Conservation (phyloP, 2,888 invertebrate species). For the Oeneis ivallda region DNA sequence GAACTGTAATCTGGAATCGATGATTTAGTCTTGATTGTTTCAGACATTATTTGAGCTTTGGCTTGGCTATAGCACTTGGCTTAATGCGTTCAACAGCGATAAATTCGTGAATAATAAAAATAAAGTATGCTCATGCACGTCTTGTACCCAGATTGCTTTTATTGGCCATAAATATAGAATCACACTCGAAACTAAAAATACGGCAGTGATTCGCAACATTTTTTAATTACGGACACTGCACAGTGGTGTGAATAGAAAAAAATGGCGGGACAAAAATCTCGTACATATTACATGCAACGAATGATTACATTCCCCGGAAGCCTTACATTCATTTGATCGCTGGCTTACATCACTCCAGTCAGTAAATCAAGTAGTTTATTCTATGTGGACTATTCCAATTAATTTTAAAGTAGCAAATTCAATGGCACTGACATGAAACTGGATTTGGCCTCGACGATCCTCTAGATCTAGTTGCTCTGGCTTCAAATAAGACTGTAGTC, state of each 20-base stretch:
- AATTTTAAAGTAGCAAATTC: too few species aligned
- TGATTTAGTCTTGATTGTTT: neutral
- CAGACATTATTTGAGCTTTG: neutral
- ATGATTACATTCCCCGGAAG: too few species aligned
- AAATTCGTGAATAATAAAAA: constrained; percentile 28
- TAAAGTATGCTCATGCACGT: constrained; percentile 14
- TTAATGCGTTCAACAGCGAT: constrained; percentile 24
- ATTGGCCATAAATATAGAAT: constrained; percentile 38
- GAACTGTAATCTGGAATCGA: neutral
- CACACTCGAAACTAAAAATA: constrained; percentile 37
- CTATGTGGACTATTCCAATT: too few species aligned
- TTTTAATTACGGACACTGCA: constrained; percentile 65
- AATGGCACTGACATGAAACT: too few species aligned
- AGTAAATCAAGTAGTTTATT: too few species aligned
- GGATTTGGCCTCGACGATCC: too few species aligned
- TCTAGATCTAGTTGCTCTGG: too few species aligned
- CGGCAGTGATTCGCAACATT: constrained; percentile 53
- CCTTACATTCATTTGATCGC: too few species aligned
- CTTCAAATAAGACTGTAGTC: too few species aligned
- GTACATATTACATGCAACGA: constrained; percentile 73
- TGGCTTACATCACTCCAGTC: too few species aligned
- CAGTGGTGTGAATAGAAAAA: constrained; percentile 59
- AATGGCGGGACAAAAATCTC: constrained; percentile 72
- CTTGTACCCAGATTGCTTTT: constrained; percentile 28
- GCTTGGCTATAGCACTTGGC: neutral